phyloP scores from a whole-genome alignment of 2,113 vertebrate species.

The Leptocoma aspasia region DNA sequence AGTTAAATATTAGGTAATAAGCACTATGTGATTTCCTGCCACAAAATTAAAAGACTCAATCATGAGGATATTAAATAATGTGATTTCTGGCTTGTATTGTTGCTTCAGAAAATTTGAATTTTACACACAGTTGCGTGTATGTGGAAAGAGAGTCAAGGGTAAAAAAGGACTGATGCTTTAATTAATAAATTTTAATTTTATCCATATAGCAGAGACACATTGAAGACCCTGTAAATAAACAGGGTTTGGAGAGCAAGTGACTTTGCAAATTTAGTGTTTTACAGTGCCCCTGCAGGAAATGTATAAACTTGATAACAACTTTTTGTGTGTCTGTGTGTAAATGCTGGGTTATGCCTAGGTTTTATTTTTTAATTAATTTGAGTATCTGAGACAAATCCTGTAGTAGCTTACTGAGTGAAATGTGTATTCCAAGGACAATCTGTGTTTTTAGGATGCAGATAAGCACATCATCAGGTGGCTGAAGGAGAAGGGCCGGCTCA shows the following conservation, averaged over 20 bases:
- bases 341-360: neutral
- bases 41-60: neutral
- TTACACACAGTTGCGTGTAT: neutral
- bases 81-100: neutral
- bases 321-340: neutral
- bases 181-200: neutral
- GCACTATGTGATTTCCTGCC: neutral
- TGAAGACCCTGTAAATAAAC: neutral
- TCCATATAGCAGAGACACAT: neutral
- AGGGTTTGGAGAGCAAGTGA: neutral
- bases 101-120: neutral
- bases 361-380: neutral
- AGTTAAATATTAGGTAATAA: neutral
- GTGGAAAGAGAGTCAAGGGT: neutral
- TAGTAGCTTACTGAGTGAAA: neutral
- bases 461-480: slow-evolving; percentile 90
- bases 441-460: slow-evolving; percentile 86
- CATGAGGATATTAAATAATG: neutral
- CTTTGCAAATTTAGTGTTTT: neutral
- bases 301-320: neutral
- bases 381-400: neutral
- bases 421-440: neutral
- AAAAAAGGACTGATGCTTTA: neutral
- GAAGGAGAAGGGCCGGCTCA: slow-evolving; percentile 88
- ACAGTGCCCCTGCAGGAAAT: neutral